Conservation (phyloP, 2,113 vertebrate species). For the Lophura nycthemera region DNA sequence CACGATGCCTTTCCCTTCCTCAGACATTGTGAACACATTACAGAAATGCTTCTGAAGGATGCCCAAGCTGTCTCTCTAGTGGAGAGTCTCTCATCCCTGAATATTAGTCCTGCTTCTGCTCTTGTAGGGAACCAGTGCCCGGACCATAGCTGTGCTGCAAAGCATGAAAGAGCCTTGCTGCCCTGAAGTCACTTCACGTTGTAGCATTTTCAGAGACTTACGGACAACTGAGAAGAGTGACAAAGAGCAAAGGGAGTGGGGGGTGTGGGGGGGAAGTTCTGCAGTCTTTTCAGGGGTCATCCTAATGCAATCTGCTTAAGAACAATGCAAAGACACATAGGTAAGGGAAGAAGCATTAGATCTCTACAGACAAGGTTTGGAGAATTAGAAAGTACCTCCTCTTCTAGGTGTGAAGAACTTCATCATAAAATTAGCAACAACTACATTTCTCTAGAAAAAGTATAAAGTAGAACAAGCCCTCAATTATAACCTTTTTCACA, state of each 20-base stretch:
- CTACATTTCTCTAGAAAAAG: background rate
- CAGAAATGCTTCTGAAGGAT: constrained; percentile 42
- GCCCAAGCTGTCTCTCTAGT: background rate
- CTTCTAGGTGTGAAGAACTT: background rate
- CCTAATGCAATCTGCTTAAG: background rate
- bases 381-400: background rate
- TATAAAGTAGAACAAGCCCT: background rate
- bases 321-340: background rate
- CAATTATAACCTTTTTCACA: background rate
- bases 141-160: background rate
- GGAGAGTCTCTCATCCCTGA: background rate
- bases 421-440: background rate
- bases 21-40: constrained; percentile 46
- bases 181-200: constrained; percentile 27
- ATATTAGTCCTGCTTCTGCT: background rate
- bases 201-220: background rate
- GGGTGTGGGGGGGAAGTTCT: background rate
- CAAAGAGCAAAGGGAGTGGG: background rate
- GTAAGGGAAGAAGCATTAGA: background rate
- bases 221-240: background rate
- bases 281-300: background rate
- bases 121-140: background rate
- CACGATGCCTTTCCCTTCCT: background rate
- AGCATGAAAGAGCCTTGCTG: background rate
- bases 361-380: background rate